Conservation (phyloP, 2,797 vertebrate genomes). For the Uromys caudimaculatus region DNA sequence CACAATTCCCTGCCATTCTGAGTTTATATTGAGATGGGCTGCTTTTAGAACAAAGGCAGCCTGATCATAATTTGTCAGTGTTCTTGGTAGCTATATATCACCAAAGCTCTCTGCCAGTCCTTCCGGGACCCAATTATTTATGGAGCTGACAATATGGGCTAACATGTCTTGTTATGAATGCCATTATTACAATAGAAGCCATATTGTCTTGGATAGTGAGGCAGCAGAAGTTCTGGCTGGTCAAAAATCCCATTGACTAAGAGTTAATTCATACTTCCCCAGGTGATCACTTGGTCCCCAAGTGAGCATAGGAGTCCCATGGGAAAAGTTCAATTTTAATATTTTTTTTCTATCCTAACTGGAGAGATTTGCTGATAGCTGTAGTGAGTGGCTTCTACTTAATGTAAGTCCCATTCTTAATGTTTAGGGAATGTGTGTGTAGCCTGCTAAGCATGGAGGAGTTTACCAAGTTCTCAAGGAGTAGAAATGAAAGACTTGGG, state of each 20-base stretch:
- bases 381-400: not conserved
- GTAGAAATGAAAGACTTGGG: constrained; percentile 28
- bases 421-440: not conserved
- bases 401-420: not conserved
- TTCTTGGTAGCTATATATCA: constrained; percentile 73
- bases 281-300: constrained; percentile 31
- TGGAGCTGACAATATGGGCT: constrained; percentile 72
- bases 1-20: constrained; percentile 72
- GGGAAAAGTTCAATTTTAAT: constrained; percentile 45
- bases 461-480: not conserved
- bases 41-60: constrained; percentile 73
- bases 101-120: constrained; percentile 77
- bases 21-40: constrained; percentile 74
- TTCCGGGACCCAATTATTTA: constrained; percentile 80
- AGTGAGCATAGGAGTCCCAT: not conserved
- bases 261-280: constrained; percentile 54
- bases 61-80: constrained; percentile 75
- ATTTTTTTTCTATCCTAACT: not conserved
- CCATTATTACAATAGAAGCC: constrained; percentile 69
- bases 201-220: constrained; percentile 44
- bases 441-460: not conserved
- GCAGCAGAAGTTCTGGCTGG: constrained; percentile 25
- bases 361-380: constrained; percentile 40
- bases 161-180: constrained; percentile 71
- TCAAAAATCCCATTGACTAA: constrained; percentile 59